Evolutionary conservation across 2,888 invertebrate genomes (phyloP), one percentile per base, ranked within the genome.

Genomic region (Pheosia tremula): DNA sequence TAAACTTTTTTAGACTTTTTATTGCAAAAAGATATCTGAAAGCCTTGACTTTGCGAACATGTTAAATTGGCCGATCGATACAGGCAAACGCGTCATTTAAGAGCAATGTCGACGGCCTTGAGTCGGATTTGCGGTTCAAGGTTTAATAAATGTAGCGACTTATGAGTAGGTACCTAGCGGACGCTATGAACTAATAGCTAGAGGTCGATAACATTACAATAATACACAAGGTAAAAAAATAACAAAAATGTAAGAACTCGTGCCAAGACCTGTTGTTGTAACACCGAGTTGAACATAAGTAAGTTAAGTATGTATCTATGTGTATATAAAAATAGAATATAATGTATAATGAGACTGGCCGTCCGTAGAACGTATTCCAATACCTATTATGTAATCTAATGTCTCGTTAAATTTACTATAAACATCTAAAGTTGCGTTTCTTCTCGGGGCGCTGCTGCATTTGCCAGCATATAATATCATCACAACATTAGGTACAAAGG

Each of bases 31-130:
- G 7, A 41, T 5, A 47, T n/a, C 9, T n/a, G 3, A n/a, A 47
- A 55, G 57, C 91, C 90, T 89, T 91, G 91, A 91, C 91, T 90
- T 89, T 91, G 91, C 74, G 74, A 79, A 77, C 74, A 81, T 80
- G 80, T 82, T 81, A 80, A 86, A 84, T 84, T 81, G 83, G 84
- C 82, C 86, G 87, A 89, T 88, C 89, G 83, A 89, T 90, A 85
- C 81, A 81, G 71, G 77, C 85, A 81, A 75, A 80, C 85, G 82
- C 84, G 86, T 89, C 86, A 86, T 86, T 83, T 85, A 81, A 88
- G 85, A 89, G 87, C 85, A 86, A 91, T 86, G 90, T 87, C 82
- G 89, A 84, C 83, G 85, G 85, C 91, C 91, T 91, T 91, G 89
- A 86, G 78, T 84, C 75, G 78, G 82, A 86, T 85, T 72, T 86